phyloP scores from a whole-genome alignment of 2,113 vertebrate species.

The Scophthalmus maximus region DNA sequence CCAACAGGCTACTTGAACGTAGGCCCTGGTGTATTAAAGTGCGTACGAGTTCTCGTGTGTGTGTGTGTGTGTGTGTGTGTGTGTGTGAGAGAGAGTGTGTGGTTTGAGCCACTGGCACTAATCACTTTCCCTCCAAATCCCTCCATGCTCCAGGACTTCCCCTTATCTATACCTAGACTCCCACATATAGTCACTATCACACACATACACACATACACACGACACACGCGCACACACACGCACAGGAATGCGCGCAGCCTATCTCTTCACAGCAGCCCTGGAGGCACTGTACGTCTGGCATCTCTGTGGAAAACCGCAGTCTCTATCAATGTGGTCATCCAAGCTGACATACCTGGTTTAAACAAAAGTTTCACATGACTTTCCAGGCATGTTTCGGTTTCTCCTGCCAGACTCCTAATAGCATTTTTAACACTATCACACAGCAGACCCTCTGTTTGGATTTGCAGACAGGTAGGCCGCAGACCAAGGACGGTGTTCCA shows the following conservation, averaged over 20 bases:
- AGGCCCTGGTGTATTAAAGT: not conserved
- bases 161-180: slow-evolving; percentile 50
- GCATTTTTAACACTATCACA: too few relatives aligned
- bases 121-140: slow-evolving; percentile 41
- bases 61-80: not conserved
- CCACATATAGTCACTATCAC: not conserved
- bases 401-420: too few relatives aligned
- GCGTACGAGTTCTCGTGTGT: not conserved
- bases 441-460: too few relatives aligned
- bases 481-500: too few relatives aligned
- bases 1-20: not conserved
- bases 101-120: slow-evolving; percentile 32
- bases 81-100: not conserved
- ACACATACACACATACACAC: not conserved
- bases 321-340: slow-evolving; percentile 23
- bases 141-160: slow-evolving; percentile 26
- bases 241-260: slow-evolving; percentile 30
- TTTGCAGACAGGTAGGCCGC: too few relatives aligned
- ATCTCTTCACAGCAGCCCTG: slow-evolving; percentile 47
- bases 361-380: slow-evolving; percentile 24
- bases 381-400: slow-evolving; percentile 3
- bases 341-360: slow-evolving; percentile 29
- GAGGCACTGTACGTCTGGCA: slow-evolving; percentile 29
- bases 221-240: not conserved
- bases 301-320: slow-evolving; percentile 33